phyloP scores from a whole-genome alignment of 2,888 invertebrate species.

The Diaphora mendica region DNA sequence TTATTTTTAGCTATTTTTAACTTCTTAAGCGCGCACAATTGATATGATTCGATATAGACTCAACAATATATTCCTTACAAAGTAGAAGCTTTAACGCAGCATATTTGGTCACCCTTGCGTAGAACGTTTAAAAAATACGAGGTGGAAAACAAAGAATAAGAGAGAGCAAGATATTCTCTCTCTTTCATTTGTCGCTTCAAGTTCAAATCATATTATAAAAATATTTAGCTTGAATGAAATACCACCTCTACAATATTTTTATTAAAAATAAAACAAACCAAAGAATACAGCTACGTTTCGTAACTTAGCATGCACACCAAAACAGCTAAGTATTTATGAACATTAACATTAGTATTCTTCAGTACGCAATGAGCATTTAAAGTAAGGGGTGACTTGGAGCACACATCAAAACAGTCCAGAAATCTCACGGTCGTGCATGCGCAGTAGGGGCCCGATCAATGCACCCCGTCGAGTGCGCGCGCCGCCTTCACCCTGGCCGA shows the following conservation, averaged over 20 bases:
- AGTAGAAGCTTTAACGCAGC: no score
- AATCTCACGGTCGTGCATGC: slow-evolving; percentile 73
- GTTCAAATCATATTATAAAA: neutral
- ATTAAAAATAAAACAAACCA: neutral
- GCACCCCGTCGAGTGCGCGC: slow-evolving; percentile 80
- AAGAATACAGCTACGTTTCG: neutral
- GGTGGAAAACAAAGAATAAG: neutral
- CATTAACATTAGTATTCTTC: slow-evolving; percentile 13
- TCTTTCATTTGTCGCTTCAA: neutral
- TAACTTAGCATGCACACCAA: neutral
- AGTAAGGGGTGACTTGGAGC: slow-evolving; percentile 43
- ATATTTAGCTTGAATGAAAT: neutral
- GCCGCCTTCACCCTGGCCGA: slow-evolving; percentile 70
- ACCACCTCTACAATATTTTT: neutral
- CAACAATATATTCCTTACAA: no score
- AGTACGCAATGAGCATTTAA: slow-evolving; percentile 32
- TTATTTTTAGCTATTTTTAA: no score
- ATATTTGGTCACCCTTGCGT: neutral
- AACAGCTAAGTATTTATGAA: neutral
- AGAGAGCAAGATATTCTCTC: neutral
- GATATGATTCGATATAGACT: no score
- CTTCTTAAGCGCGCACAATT: no score
- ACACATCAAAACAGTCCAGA: slow-evolving; percentile 78
- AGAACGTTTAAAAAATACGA: neutral
- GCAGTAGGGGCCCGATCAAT: slow-evolving; percentile 81